phyloP scores from a whole-genome alignment of 2,797 vertebrate genomes.

The Buceros bicornis region DNA sequence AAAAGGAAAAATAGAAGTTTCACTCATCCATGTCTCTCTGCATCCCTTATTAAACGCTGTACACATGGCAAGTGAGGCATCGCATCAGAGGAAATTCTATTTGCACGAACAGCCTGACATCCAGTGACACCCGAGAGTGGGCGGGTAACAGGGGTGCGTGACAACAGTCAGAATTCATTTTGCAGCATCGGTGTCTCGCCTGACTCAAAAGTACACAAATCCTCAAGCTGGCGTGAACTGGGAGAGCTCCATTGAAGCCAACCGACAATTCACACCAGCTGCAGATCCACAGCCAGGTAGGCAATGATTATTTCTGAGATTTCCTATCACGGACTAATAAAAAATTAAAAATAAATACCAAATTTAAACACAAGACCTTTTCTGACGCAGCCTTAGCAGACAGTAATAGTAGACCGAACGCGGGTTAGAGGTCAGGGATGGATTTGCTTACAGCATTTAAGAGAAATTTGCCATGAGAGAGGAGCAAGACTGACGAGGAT shows the following conservation, averaged over 20 bases:
- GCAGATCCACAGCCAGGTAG: not conserved
- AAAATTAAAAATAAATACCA: not conserved
- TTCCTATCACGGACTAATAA: not conserved
- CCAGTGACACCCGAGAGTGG: constrained; percentile 11
- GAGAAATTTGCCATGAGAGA: not conserved
- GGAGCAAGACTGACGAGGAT: not conserved
- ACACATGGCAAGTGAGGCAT: not conserved
- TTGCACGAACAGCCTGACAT: constrained; percentile 30
- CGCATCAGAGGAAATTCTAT: not conserved
- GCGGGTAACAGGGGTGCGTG: constrained; percentile 14
- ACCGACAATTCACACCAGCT: constrained; percentile 34
- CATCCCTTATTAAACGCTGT: not conserved
- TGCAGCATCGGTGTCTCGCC: not conserved
- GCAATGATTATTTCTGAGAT: not conserved
- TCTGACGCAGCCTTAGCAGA: not conserved
- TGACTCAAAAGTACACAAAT: constrained; percentile 12
- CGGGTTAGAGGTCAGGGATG: not conserved
- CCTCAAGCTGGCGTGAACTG: not conserved
- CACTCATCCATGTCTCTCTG: not conserved
- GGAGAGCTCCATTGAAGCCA: constrained; percentile 46
- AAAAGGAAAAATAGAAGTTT: not conserved
- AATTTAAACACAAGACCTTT: not conserved
- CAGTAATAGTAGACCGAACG: not conserved
- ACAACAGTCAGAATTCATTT: constrained; percentile 34
- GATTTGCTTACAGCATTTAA: not conserved